Percentiles rank a stretch among this genome's conserved stretches.
Evolutionary conservation across 2,113 vertebrate species (phyloP).

Genomic region (Eidolon helvum): DNA sequence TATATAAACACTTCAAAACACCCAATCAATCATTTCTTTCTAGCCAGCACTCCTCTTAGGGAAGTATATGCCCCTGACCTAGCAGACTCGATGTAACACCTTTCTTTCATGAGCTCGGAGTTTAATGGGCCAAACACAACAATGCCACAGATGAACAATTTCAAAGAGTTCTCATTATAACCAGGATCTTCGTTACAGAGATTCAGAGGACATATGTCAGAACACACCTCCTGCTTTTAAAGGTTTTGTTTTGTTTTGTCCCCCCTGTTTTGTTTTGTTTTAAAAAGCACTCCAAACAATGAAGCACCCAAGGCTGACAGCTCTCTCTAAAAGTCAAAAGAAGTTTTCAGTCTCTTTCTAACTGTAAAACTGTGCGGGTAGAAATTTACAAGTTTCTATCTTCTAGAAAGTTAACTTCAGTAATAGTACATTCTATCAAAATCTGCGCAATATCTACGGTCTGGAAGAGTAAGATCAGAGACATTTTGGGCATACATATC

Average conservation of each 20-base stretch:
- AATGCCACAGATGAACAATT: constrained; percentile 66
- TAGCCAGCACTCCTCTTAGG: constrained; percentile 48
- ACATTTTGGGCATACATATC: background rate
- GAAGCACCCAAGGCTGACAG: constrained; percentile 12
- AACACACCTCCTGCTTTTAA: constrained; percentile 11
- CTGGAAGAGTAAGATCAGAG: background rate
- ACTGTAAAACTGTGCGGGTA: constrained; percentile 43
- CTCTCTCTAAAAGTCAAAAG: constrained; percentile 60
- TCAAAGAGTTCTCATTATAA: constrained; percentile 65
- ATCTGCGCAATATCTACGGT: background rate
- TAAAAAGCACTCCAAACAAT: constrained; percentile 36
- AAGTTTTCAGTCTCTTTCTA: constrained; percentile 36
- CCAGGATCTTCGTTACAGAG: constrained; percentile 31
- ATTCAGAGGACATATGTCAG: constrained; percentile 18
- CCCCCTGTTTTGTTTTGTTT: background rate
- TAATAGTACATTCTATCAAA: background rate
- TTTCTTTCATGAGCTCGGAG: constrained; percentile 65
- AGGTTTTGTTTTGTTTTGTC: background rate
- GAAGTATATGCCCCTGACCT: constrained; percentile 52
- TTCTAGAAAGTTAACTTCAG: constrained; percentile 34
- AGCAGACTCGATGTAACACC: constrained; percentile 40
- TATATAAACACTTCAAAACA: constrained; percentile 65
- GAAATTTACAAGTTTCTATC: constrained; percentile 45
- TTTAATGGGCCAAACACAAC: constrained; percentile 71
- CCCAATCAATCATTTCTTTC: constrained; percentile 69